Base-by-base conservation (phyloP, 2,888 invertebrate species). In the Alentia gelatinosa region DNA sequence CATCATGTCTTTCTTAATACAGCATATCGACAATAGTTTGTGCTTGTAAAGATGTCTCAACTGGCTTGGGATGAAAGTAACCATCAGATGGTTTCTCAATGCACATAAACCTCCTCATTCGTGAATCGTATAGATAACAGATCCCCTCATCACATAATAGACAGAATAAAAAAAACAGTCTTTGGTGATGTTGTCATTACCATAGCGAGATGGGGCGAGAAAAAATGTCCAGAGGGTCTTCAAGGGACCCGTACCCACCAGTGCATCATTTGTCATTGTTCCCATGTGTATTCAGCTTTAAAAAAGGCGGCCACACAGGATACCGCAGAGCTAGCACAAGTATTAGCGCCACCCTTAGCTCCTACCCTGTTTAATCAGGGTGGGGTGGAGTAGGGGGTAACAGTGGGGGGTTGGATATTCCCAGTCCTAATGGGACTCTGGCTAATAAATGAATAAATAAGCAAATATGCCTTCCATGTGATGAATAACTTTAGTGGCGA, bases 361-460 rank as follows among this genome's bases (percentile, higher is more conserved):
- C n/a, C n/a, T 26, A 4, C 15, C 33, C 74, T 33, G 74, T n/a
- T 74, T 74, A 74, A 74, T 74, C 74, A 15, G 74, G 30, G 19
- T 56, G 19, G 56, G 68, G 15, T 68, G 5, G 79, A 39, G 15
- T 0, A 37, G 79, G 79, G 79, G 37, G 37, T 37, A 4, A 30
- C 4, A 30, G 26, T 68, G 30, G 56, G n/a, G 56, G 56, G 56
- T 19, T 56, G 56, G 56, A n/a, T 56, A 56, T 56, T 56, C 56
- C 23, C 19, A 9, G 56, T 30, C 3, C 79, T 79, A 79, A 79
- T 79, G 79, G 79, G 39, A 26, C 79, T 9, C 15, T 12, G 39
- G 79, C 79, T 79, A 79, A 79, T 79, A 79, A 79, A 79, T 79
- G 79, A 79, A 79, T 79, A 79, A 79, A 79, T 79, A 79, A 79